A percentile compares a stretch with the other conserved stretches of the same genome.
Evolutionary conservation across 2,797 vertebrate species (phyloP).

Genomic region (Alfaro cultratus): DNA sequence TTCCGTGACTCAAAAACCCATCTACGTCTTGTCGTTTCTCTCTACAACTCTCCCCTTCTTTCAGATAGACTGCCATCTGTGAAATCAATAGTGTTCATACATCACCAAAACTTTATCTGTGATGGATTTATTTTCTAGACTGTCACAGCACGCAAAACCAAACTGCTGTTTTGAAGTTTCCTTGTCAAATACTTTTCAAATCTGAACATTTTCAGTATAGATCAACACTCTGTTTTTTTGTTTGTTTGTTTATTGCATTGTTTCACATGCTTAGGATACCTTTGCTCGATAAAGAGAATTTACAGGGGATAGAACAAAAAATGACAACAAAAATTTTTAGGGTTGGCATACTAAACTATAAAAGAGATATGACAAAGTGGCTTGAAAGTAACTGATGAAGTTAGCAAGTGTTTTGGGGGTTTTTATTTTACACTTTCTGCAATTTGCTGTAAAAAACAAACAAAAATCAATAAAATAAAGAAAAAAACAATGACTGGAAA

Average conservation of each 20-base stretch:
- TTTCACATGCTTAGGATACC: not conserved
- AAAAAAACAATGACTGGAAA: not conserved
- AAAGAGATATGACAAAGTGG: not conserved
- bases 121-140: conserved; percentile 57
- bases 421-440: conserved; percentile 12
- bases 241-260: not conserved
- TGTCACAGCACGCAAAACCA: conserved; percentile 31
- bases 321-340: not conserved
- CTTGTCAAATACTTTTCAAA: conserved; percentile 27
- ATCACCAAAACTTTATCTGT: conserved; percentile 64
- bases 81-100: conserved; percentile 74
- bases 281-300: conserved; percentile 5
- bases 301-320: not conserved
- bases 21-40: conserved; percentile 41
- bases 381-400: not conserved
- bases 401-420: not conserved
- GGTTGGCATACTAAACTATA: conserved; percentile 9
- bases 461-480: not conserved
- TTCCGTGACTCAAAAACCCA: conserved; percentile 43
- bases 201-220: conserved; percentile 21
- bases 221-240: conserved; percentile 7
- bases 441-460: not conserved
- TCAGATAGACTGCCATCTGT: conserved; percentile 63
- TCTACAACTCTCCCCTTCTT: conserved; percentile 37
- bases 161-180: conserved; percentile 39